phyloP scores from a whole-genome alignment of 2,888 invertebrate species.

The Epistrophe grossulariae region DNA sequence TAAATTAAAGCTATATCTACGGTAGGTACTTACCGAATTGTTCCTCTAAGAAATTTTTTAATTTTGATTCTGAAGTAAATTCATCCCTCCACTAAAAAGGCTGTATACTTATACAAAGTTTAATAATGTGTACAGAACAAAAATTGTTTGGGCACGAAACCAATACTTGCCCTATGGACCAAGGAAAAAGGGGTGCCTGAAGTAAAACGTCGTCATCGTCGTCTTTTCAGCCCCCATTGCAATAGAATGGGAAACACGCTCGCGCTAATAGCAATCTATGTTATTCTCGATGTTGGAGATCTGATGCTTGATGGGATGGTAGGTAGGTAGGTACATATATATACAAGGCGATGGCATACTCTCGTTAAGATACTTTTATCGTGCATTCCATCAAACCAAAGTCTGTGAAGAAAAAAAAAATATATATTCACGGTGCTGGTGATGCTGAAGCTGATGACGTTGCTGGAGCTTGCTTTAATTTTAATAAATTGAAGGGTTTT shows the following conservation, averaged over 20 bases:
- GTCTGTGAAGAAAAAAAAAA: background rate
- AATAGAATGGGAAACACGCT: slow-evolving; percentile 43
- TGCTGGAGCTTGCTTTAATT: slow-evolving; percentile 57
- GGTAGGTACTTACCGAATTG: no score
- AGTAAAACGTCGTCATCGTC: slow-evolving; percentile 28
- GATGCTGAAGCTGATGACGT: slow-evolving; percentile 21
- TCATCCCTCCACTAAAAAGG: no score
- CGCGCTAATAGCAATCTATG: slow-evolving; percentile 44
- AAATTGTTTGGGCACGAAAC: background rate
- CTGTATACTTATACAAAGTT: no score
- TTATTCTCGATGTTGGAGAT: background rate
- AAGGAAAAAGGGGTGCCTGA: background rate
- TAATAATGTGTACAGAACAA: no score
- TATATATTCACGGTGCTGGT: background rate
- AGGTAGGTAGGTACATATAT: no score
- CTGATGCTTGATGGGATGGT: background rate
- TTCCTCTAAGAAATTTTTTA: no score
- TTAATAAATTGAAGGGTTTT: slow-evolving; percentile 50
- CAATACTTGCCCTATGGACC: background rate
- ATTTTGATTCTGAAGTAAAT: no score
- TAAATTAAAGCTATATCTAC: no score
- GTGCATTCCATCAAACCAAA: slow-evolving; percentile 22
- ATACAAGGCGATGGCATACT: slow-evolving; percentile 2
- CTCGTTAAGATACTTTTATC: slow-evolving; percentile 15
- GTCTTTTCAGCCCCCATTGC: background rate